Percentiles rank a stretch among this genome's conserved stretches.
These are phyloP conservation scores for Melolontha melolontha DNA, from an alignment of 2,888 invertebrate genomes.

Conservation along the genomic window DNA sequence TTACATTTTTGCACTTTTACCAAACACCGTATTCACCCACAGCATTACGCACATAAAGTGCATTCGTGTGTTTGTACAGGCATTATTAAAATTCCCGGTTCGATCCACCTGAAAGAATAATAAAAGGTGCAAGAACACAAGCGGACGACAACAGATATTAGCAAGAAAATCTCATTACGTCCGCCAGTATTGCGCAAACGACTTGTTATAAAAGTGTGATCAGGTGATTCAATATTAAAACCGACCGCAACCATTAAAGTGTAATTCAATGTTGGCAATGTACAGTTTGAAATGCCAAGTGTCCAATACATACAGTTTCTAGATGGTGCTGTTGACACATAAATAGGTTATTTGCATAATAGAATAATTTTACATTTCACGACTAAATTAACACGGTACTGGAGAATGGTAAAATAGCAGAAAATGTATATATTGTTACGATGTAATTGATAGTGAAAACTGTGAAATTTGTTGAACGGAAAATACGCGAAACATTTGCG, in stretches of 20 bases:
- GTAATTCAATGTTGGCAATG: slow-evolving; percentile 26
- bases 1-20: too few relatives aligned
- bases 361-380: slow-evolving; percentile 1
- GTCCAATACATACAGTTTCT: too few relatives aligned
- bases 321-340: background rate
- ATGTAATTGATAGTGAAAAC: too few relatives aligned
- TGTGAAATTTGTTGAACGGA: too few relatives aligned
- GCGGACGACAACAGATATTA: slow-evolving; percentile 14
- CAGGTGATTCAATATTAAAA: slow-evolving; percentile 25
- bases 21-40: too few relatives aligned
- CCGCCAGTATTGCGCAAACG: slow-evolving; percentile 17
- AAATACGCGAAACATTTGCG: too few relatives aligned
- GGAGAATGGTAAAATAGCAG: background rate
- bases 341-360: slow-evolving; percentile 18
- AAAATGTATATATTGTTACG: background rate
- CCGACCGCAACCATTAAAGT: slow-evolving; percentile 1
- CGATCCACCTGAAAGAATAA: background rate
- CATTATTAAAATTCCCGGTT: slow-evolving; percentile 13
- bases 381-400: slow-evolving; percentile 11
- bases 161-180: slow-evolving; percentile 26
- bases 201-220: slow-evolving; percentile 29
- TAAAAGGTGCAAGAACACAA: slow-evolving; percentile 3
- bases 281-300: too few relatives aligned
- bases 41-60: slow-evolving; percentile 9
- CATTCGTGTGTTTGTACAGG: slow-evolving; percentile 17